These are phyloP conservation scores for Saxicola maurus DNA, from an alignment of 2,797 vertebrate species.

Conservation along the genomic window DNA sequence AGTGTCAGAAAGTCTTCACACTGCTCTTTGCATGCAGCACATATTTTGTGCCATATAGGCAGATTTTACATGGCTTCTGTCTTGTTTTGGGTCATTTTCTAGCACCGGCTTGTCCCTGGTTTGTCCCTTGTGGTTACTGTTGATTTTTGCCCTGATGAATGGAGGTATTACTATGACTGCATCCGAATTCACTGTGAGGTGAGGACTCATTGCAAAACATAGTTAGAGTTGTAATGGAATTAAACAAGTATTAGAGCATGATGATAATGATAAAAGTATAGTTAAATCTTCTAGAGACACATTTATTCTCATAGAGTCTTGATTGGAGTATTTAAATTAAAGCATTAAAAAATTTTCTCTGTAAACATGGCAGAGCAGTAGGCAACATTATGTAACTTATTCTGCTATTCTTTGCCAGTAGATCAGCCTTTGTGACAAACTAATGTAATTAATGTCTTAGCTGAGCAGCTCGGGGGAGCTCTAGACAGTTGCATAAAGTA, in stretches of 20 bases:
- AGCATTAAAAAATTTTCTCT: not conserved
- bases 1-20: not conserved
- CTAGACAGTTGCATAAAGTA: not conserved
- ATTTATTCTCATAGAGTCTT: not conserved
- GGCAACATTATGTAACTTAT: not conserved
- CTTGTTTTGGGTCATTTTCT: conserved; percentile 4
- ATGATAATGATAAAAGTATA: not conserved
- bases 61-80: not conserved
- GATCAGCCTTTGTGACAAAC: not conserved
- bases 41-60: not conserved
- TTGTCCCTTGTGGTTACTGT: conserved; percentile 79
- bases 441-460: not conserved
- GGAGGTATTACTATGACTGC: conserved; percentile 92
- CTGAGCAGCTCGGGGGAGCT: not conserved
- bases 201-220: not conserved
- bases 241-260: not conserved
- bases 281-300: not conserved
- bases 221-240: not conserved
- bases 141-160: conserved; percentile 86
- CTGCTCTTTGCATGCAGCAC: not conserved
- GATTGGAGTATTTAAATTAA: not conserved
- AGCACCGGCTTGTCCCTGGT: conserved; percentile 87
- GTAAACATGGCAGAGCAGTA: not conserved
- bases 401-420: not conserved
- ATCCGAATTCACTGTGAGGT: conserved; percentile 89